Evolutionary conservation across 2,797 vertebrate species (phyloP), one percentile per base, ranked within the genome.

Genomic region (Tadarida brasiliensis): DNA sequence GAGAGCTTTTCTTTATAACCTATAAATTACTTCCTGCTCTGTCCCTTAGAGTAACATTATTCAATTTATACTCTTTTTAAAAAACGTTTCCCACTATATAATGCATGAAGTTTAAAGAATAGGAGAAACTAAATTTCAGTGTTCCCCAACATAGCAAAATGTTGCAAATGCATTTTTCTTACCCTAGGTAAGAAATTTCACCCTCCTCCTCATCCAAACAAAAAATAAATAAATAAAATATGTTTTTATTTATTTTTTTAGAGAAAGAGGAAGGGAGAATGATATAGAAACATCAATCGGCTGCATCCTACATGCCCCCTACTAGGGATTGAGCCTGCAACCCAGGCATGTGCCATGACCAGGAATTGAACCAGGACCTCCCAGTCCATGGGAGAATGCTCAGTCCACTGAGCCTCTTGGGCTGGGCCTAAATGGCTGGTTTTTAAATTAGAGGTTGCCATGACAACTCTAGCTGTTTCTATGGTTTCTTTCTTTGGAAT

Each of bases 161-260:
- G 5, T 47, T 91, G 16, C 28, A n/a, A 20, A 28, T 65, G 11
- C 5, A 3, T 80, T 94, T 82, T 83, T 89, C 54, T 82, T 47
- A 20, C n/a, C 63, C 16, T 77, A 97, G 97, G 93, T 98, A 8
- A 97, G 97, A 67, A 96, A 49, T 51, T 93, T 80, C 5, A 78
- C 80, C 7, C 97, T 97, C 44, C 95, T 96, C 16, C 97, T 98
- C 73, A 98, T 97, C 95, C 96, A 97, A 63, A 97, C n/a, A n/a
- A n/a, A n/a, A n/a, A n/a, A n/a, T n/a, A n/a, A n/a, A n/a, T n/a
- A n/a, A n/a, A n/a, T n/a, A n/a, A n/a, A n/a, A n/a, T n/a, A n/a
- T n/a, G n/a, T n/a, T n/a, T n/a, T n/a, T n/a, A n/a, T n/a, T n/a
- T n/a, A n/a, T n/a, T n/a, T n/a, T n/a, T n/a, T n/a, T n/a, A n/a